A percentile compares a stretch with the other conserved stretches of the same genome.
phyloP scores from a whole-genome alignment of 2,113 vertebrate species.

The Phalacrocorax pelagicus region DNA sequence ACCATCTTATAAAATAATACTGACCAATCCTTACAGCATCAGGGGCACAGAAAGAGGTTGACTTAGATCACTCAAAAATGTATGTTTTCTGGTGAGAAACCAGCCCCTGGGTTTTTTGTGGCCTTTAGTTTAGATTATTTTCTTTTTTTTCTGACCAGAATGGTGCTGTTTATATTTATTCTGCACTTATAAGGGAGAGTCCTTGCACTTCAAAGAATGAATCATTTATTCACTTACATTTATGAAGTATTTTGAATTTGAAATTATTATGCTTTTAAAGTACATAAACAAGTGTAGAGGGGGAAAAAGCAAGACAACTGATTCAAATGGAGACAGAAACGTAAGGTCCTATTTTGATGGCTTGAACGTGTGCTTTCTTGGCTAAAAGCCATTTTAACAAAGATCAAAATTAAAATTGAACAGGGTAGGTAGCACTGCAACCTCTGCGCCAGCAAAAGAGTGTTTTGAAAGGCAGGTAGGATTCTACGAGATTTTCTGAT shows the following conservation, averaged over 20 bases:
- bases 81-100: neutral
- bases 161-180: neutral
- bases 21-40: neutral
- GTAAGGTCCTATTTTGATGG: neutral
- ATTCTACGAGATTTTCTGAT: neutral
- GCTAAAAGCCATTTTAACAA: neutral
- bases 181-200: neutral
- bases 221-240: neutral
- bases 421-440: neutral
- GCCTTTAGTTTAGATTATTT: neutral
- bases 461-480: neutral
- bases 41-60: neutral
- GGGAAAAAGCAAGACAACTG: neutral
- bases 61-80: neutral
- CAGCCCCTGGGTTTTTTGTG: neutral
- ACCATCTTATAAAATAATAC: neutral
- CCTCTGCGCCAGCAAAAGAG: neutral
- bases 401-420: neutral
- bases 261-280: neutral
- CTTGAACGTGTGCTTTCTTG: neutral
- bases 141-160: neutral
- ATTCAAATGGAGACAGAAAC: neutral
- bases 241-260: neutral
- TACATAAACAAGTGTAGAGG: neutral
- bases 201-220: neutral